A percentile compares a stretch with the other conserved stretches of the same genome.
phyloP scores from a whole-genome alignment of 2,113 vertebrate genomes.

The Petroica traversi region DNA sequence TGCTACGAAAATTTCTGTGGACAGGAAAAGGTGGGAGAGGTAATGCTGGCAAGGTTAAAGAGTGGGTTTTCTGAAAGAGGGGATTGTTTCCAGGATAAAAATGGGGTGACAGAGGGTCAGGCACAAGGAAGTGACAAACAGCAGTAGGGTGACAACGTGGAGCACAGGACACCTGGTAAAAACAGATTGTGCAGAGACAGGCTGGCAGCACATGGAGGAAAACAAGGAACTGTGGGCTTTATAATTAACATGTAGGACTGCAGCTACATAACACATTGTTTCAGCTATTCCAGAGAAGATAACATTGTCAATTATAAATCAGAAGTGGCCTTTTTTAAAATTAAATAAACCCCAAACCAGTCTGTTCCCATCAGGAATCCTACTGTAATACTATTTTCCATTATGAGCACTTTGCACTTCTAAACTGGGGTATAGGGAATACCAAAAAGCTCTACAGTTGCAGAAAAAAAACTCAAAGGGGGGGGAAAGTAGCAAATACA shows the following conservation, averaged over 20 bases:
- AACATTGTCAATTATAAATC: not conserved
- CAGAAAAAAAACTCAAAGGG: not conserved
- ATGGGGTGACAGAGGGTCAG: not conserved
- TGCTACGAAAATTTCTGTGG: not conserved
- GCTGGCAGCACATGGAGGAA: not conserved
- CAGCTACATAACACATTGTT: not conserved
- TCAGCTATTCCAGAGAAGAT: not conserved
- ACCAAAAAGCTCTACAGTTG: not conserved
- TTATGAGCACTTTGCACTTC: not conserved
- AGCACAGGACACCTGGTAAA: not conserved
- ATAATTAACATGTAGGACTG: not conserved
- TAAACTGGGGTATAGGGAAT: not conserved
- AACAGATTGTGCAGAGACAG: not conserved
- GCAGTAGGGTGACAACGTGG: not conserved
- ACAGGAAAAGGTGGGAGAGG: not conserved
- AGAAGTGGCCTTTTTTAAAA: not conserved
- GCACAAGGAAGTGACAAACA: not conserved
- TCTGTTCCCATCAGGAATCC: not conserved
- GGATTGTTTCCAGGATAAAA: not conserved
- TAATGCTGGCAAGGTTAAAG: not conserved
- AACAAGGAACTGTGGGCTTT: not conserved
- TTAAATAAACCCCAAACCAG: not conserved
- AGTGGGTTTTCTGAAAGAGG: not conserved
- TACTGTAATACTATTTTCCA: not conserved
- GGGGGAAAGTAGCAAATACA: not conserved